phyloP scores from a whole-genome alignment of 2,113 vertebrate species.

The Megaceryle torquata region DNA sequence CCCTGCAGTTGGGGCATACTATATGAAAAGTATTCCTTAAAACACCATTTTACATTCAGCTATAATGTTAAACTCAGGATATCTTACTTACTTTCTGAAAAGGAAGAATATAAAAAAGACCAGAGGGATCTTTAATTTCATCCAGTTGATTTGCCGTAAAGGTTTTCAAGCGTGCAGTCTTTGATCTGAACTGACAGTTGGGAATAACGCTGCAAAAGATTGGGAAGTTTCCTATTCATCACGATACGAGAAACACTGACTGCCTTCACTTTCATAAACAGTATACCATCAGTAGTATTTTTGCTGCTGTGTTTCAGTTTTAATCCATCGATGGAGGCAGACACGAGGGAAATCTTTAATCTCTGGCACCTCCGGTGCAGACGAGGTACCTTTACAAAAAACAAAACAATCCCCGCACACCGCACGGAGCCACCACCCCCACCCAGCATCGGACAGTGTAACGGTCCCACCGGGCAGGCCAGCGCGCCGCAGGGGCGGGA shows the following conservation, averaged over 20 bases:
- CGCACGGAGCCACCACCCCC: neutral
- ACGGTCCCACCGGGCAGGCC: neutral
- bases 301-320: neutral
- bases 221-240: neutral
- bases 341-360: neutral
- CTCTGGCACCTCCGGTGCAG: neutral
- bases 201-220: conserved; percentile 87
- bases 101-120: conserved; percentile 96
- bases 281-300: neutral
- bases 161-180: conserved; percentile 94
- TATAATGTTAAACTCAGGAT: neutral
- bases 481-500: neutral
- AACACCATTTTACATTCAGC: neutral
- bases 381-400: fast-evolving
- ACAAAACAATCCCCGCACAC: fast-evolving
- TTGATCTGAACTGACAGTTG: conserved; percentile 97
- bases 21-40: neutral
- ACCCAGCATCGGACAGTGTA: too few relatives aligned
- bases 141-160: conserved; percentile 97
- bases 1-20: fast-evolving
- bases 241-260: neutral
- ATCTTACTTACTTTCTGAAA: conserved; percentile 88
- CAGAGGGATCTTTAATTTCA: conserved; percentile 97
- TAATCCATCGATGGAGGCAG: fast-evolving
- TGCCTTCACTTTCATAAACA: neutral